Percentiles rank a stretch among this genome's conserved stretches.
These are phyloP conservation scores for Plodia interpunctella DNA, from an alignment of 1,140 invertebrate species.

Conservation along the genomic window DNA sequence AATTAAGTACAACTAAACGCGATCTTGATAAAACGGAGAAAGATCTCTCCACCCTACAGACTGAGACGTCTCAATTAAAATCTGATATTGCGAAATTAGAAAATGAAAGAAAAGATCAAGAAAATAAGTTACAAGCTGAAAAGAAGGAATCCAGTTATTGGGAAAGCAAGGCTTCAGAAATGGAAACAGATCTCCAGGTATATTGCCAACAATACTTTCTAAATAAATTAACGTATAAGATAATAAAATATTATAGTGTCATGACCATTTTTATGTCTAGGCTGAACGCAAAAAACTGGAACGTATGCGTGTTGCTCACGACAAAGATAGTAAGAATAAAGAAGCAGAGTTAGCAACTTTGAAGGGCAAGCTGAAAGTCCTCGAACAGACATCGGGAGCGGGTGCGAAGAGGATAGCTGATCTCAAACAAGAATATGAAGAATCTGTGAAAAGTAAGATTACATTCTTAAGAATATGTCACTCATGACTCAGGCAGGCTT, in stretches of 20 bases:
- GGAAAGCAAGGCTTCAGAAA: slow-evolving; percentile 79
- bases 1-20: slow-evolving; percentile 47
- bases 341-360: slow-evolving; percentile 82
- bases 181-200: slow-evolving; percentile 81
- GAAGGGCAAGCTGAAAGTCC: slow-evolving; percentile 80
- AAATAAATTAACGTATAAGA: no score
- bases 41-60: slow-evolving; percentile 72
- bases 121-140: slow-evolving; percentile 77
- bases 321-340: slow-evolving; percentile 80
- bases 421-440: slow-evolving; percentile 82
- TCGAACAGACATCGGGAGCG: slow-evolving; percentile 79
- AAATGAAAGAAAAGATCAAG: slow-evolving; percentile 77
- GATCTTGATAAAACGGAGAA: slow-evolving; percentile 57
- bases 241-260: no score
- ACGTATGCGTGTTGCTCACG: slow-evolving; percentile 78
- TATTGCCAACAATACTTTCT: slow-evolving; percentile 15
- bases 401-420: slow-evolving; percentile 81
- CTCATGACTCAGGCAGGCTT: no score
- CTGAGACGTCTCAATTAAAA: slow-evolving; percentile 74
- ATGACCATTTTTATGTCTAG: slow-evolving; percentile 40
- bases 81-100: slow-evolving; percentile 82
- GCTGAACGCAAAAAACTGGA: slow-evolving; percentile 81
- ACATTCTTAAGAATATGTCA: not conserved
- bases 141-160: slow-evolving; percentile 78
- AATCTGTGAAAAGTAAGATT: slow-evolving; percentile 80